These are phyloP conservation scores for Baronia brevicornis DNA, from an alignment of 2,888 invertebrate genomes.

Conservation along the genomic window DNA sequence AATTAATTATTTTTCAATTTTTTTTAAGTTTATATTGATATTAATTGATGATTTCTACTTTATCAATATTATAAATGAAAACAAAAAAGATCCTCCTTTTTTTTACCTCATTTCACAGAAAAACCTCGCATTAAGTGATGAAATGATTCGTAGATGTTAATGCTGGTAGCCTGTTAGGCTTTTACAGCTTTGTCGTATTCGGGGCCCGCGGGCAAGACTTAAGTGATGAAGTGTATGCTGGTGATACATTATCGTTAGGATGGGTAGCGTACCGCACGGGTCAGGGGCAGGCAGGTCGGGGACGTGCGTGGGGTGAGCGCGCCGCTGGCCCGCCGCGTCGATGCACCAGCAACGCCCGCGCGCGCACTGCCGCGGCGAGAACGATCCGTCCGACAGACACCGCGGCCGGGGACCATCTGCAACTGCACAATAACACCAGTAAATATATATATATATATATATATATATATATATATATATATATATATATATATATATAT, in stretches of 20 bases:
- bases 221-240: background rate
- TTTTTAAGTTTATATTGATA: no score
- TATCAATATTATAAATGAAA: no score
- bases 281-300: conserved; percentile 35
- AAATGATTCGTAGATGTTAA: no score
- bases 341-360: conserved; percentile 88
- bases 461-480: background rate
- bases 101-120: no score
- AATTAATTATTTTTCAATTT: no score
- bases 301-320: conserved; percentile 28
- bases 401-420: conserved; percentile 72
- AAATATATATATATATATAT: no score
- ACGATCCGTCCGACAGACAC: conserved; percentile 82
- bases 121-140: no score
- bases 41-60: no score
- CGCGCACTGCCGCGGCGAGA: conserved; percentile 85
- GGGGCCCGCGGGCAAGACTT: no score
- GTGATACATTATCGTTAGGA: background rate
- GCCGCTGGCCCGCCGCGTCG: conserved; percentile 80
- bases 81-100: no score
- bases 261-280: conserved; percentile 48
- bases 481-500: background rate
- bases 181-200: no score
- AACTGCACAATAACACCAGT: conserved; percentile 26
- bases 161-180: no score